Percentiles rank a stretch among this genome's conserved stretches.
phyloP scores from a whole-genome alignment of 2,888 invertebrate species.

The Sesia apiformis region DNA sequence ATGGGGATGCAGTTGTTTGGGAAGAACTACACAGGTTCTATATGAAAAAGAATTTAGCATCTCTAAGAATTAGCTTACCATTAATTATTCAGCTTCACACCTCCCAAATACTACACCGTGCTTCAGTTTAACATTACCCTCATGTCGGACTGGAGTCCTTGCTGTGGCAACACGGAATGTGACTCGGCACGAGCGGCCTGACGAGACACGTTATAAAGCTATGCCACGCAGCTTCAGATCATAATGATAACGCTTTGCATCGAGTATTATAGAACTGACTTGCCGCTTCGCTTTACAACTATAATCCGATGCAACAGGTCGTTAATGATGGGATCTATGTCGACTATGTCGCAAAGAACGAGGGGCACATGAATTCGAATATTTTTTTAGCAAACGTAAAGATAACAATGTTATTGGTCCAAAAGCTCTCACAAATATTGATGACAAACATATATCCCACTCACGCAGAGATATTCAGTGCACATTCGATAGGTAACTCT shows the following conservation, averaged over 20 bases:
- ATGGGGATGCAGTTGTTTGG: slow-evolving; percentile 98
- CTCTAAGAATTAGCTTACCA: slow-evolving; percentile 62
- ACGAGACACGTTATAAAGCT: slow-evolving; percentile 63
- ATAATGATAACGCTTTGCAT: slow-evolving; percentile 67
- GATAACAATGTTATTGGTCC: slow-evolving; percentile 6
- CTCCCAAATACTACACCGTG: slow-evolving; percentile 68
- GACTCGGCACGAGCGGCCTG: slow-evolving; percentile 38
- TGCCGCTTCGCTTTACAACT: slow-evolving; percentile 71
- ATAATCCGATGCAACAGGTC: slow-evolving; percentile 60
- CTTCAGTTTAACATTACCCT: slow-evolving; percentile 65
- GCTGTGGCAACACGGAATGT: slow-evolving; percentile 63
- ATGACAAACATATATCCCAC: slow-evolving; percentile 69
- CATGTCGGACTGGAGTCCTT: slow-evolving; percentile 52
- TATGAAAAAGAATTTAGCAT: slow-evolving; percentile 68
- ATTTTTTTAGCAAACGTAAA: neutral
- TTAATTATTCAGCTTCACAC: slow-evolving; percentile 70
- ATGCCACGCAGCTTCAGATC: slow-evolving; percentile 69
- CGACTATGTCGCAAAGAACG: slow-evolving; percentile 1
- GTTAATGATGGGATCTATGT: slow-evolving; percentile 70
- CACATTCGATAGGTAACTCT: slow-evolving; percentile 66
- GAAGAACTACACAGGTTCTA: slow-evolving; percentile 86
- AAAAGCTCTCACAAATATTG: slow-evolving; percentile 47
- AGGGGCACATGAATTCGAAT: slow-evolving; percentile 6
- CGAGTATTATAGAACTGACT: slow-evolving; percentile 68
- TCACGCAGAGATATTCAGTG: slow-evolving; percentile 63